Conservation (phyloP, 2,888 invertebrate species). For the Dione vanillae region DNA sequence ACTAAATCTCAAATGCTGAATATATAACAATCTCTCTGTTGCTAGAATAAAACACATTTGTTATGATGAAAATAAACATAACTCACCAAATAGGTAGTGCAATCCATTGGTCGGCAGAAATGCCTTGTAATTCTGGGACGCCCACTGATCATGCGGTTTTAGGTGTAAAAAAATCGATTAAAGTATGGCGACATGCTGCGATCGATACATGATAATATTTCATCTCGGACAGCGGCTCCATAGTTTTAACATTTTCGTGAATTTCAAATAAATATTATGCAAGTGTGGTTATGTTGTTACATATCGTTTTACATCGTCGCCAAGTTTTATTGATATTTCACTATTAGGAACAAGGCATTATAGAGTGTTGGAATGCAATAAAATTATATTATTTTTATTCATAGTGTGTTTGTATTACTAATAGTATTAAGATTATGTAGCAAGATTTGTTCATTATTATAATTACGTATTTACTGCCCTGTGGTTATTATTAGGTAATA, state of each 20-base stretch:
- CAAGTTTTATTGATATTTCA: slow-evolving; percentile 58
- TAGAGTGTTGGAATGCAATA: slow-evolving; percentile 58
- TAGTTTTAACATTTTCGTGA: slow-evolving; percentile 77
- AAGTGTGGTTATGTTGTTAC: slow-evolving; percentile 66
- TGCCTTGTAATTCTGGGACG: slow-evolving; percentile 78
- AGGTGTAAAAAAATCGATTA: slow-evolving; percentile 85
- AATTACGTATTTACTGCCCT: background rate
- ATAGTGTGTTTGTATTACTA: slow-evolving; percentile 38
- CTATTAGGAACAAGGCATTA: slow-evolving; percentile 57
- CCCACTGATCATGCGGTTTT: slow-evolving; percentile 80
- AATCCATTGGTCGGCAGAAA: slow-evolving; percentile 71
- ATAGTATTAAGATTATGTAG: slow-evolving; percentile 28
- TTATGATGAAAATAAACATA: slow-evolving; percentile 80
- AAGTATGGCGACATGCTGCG: slow-evolving; percentile 82
- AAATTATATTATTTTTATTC: slow-evolving; percentile 52
- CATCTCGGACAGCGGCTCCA: slow-evolving; percentile 74
- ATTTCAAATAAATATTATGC: slow-evolving; percentile 81
- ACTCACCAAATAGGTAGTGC: slow-evolving; percentile 72
- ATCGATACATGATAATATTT: slow-evolving; percentile 82
- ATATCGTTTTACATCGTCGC: slow-evolving; percentile 73
- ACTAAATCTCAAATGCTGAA: slow-evolving; percentile 67
- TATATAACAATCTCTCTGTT: slow-evolving; percentile 63
- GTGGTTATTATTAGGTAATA: background rate
- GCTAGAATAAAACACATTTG: slow-evolving; percentile 66
- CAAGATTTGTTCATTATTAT: slow-evolving; percentile 30